Evolutionary conservation across 2,888 invertebrate genomes (phyloP).

Genomic region (Limnephilus rhombicus): DNA sequence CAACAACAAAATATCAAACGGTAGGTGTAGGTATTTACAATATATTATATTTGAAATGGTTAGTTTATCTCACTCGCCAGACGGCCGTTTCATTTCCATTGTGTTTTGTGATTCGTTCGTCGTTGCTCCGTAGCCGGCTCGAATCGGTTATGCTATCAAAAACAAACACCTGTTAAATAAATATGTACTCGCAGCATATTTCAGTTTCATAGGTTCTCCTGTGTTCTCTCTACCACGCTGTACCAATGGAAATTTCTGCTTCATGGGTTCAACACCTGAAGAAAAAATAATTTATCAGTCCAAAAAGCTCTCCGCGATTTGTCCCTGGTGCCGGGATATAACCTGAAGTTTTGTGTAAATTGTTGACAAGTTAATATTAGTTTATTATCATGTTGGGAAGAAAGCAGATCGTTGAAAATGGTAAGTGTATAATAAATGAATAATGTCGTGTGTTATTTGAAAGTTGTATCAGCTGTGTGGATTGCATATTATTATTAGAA

Average conservation of each 20-base stretch:
- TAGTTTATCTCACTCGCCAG: background rate
- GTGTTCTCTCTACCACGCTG: conserved; percentile 9
- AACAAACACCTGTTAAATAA: conserved; percentile 57
- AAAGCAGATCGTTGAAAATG: conserved; percentile 31
- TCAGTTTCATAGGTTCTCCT: background rate
- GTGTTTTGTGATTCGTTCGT: conserved; percentile 50
- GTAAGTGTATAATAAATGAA: background rate
- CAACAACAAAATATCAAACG: background rate
- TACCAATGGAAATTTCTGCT: conserved; percentile 25
- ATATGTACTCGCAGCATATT: conserved; percentile 38
- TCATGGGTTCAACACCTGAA: conserved; percentile 16
- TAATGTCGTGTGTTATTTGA: background rate
- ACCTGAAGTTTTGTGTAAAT: background rate
- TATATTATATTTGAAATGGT: background rate
- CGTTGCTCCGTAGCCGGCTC: conserved; percentile 44
- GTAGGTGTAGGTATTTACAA: background rate
- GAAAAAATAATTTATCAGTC: background rate
- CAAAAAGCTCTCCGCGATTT: background rate
- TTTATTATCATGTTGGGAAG: conserved; percentile 33
- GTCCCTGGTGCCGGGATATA: background rate
- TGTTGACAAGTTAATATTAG: background rate
- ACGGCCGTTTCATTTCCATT: background rate
- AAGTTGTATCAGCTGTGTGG: background rate
- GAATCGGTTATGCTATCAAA: conserved; percentile 58
- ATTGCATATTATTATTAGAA: background rate